Percentiles rank a stretch among this genome's conserved stretches.
These are phyloP conservation scores for Spheniscus humboldti DNA, from an alignment of 2,797 vertebrate species.

Conservation along the genomic window DNA sequence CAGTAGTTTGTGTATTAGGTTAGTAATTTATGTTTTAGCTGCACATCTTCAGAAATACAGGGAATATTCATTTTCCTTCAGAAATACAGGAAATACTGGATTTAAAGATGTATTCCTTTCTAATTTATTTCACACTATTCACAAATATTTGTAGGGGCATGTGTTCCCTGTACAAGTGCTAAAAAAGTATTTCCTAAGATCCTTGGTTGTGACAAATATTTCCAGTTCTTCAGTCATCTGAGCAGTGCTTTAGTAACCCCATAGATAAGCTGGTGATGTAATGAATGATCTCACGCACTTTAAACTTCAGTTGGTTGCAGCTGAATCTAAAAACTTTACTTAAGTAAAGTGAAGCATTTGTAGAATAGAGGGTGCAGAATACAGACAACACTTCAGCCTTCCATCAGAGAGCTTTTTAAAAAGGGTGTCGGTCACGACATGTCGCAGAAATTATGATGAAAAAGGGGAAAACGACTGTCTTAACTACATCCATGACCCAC, in stretches of 20 bases:
- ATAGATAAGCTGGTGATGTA: slow-evolving; percentile 2
- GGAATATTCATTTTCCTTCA: neutral
- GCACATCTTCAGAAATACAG: neutral
- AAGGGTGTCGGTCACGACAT: neutral
- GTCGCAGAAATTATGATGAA: neutral
- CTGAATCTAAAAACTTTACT: neutral
- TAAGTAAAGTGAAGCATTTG: neutral
- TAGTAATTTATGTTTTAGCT: neutral
- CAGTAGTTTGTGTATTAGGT: neutral
- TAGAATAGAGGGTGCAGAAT: neutral
- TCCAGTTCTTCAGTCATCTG: neutral
- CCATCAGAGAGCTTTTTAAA: neutral
- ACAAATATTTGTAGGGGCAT: neutral
- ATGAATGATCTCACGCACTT: neutral
- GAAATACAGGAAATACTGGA: neutral
- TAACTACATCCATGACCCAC: neutral
- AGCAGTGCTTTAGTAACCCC: neutral
- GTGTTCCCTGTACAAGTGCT: neutral
- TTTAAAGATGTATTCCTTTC: neutral
- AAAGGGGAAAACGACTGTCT: neutral
- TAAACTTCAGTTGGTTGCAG: neutral
- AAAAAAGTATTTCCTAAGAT: neutral
- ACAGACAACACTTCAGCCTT: neutral
- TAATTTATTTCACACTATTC: neutral
- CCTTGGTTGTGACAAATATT: neutral